Conservation (phyloP, 1,140 invertebrate species). For the Bombus confusus region DNA sequence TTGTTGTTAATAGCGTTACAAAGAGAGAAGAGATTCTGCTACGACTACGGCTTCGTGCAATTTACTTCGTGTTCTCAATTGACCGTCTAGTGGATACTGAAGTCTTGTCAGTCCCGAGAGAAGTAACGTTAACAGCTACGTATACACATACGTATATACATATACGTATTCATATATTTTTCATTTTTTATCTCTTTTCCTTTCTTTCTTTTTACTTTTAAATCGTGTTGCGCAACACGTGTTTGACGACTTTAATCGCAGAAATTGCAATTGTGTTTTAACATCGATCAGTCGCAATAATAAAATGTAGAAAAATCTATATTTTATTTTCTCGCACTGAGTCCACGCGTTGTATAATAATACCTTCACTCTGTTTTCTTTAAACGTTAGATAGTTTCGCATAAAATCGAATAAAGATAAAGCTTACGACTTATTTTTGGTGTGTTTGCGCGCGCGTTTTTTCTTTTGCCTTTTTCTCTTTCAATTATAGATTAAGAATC, state of each 20-base stretch:
- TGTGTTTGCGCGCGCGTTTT: not conserved
- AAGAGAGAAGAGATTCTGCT: constrained; percentile 33
- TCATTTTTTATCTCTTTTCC: not conserved
- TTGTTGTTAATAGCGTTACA: not conserved
- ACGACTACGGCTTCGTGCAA: constrained; percentile 36
- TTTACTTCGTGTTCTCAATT: constrained; percentile 49
- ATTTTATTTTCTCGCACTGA: not conserved
- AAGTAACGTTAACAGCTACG: constrained; percentile 13
- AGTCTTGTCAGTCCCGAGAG: constrained; percentile 35
- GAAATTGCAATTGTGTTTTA: constrained; percentile 7
- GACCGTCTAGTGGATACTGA: constrained; percentile 52
- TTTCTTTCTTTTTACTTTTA: not conserved
- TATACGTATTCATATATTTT: not conserved
- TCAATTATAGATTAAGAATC: not conserved
- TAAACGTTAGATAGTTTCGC: not conserved
- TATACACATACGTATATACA: not conserved
- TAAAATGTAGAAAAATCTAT: constrained; percentile 62
- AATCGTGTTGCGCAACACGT: not conserved
- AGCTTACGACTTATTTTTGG: constrained; percentile 15
- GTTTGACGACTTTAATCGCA: not conserved
- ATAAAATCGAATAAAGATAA: constrained; percentile 41
- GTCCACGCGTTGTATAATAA: not conserved
- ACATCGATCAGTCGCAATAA: constrained; percentile 37
- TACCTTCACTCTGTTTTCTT: constrained; percentile 3
- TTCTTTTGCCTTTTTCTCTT: constrained; percentile 1